Evolutionary conservation across 2,888 invertebrate genomes (phyloP).

Genomic region (Chesias legatella): DNA sequence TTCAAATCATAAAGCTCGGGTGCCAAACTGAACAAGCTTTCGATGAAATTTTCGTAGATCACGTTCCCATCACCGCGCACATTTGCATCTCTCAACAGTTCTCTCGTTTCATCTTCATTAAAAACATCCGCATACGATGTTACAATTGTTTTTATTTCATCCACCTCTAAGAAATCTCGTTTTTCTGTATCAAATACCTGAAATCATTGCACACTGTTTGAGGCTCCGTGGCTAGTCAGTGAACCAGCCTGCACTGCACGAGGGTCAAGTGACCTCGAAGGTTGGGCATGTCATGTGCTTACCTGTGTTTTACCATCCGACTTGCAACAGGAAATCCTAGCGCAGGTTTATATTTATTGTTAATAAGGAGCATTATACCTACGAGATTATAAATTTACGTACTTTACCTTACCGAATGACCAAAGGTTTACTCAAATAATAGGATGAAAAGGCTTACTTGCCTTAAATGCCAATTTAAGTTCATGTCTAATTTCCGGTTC

Average conservation of each 20-base stretch:
- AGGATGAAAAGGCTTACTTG: slow-evolving; percentile 28
- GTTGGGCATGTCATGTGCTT: no score
- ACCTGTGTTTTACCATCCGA: no score
- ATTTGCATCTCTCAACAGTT: slow-evolving; percentile 63
- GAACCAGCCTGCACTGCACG: no score
- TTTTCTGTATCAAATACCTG: slow-evolving; percentile 70
- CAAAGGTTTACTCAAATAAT: no score
- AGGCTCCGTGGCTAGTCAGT: background rate
- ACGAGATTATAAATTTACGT: no score
- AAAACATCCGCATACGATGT: slow-evolving; percentile 49
- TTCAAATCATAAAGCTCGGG: slow-evolving; percentile 58
- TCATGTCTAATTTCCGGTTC: slow-evolving; percentile 61
- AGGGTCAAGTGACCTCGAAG: no score
- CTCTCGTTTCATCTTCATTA: slow-evolving; percentile 45
- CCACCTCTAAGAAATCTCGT: slow-evolving; percentile 53
- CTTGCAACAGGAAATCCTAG: no score
- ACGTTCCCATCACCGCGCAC: slow-evolving; percentile 62
- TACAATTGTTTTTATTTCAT: slow-evolving; percentile 51
- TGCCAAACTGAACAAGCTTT: slow-evolving; percentile 56
- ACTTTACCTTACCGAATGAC: no score
- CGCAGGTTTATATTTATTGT: no score
- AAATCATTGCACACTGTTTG: slow-evolving; percentile 9
- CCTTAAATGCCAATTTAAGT: slow-evolving; percentile 59
- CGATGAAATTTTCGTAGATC: slow-evolving; percentile 57
- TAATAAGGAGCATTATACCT: no score